Evolutionary conservation across 2,888 invertebrate genomes (phyloP), one percentile per base, ranked within the genome.

Genomic region (Scaptomyza tumidula): DNA sequence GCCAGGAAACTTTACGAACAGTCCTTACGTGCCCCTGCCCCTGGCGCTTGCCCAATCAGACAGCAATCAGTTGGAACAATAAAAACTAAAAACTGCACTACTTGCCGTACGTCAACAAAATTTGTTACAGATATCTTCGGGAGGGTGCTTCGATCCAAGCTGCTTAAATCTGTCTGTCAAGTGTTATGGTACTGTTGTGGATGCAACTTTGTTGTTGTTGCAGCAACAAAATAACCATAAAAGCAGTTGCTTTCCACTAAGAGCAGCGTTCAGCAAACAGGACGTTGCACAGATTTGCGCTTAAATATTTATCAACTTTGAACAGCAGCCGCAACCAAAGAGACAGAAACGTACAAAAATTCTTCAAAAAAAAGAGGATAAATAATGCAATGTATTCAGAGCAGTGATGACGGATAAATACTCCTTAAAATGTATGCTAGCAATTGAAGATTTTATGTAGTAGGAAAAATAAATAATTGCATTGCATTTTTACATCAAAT

Each of bases 261-360:
- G 54, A 61, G 53, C 69, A 35, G 31, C 52, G 44, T 68, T 37
- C 58, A 50, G 61, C 46, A 46, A 27, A 31, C 54, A 50, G 35
- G 10, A 24, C 10, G n/a, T 24, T 64, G 71, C 53, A 57, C 60
- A 63, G 73, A 66, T 77, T 80, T 71, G 31, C 59, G 49, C 71
- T 81, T 62, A 81, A 81, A 84, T 84, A 87, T 82, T 82, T 81
- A 82, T 81, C 81, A 72, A 78, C 6, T 52, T 56, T 62, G 71
- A 71, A 49, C 78, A 61, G 74, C 50, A 77, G 46, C 66, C 60
- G n/a, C 56, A 53, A 53, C 31, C 16, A 16, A 41, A 16, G 46
- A 35, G 4, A 50, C 16, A 11, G 6, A 29, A 13, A 49, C 11
- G n/a, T 5, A 11, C 5, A 2, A 11, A 11, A 35, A 14, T 10